Percentiles rank a stretch among this genome's conserved stretches.
Conservation (phyloP, 2,113 vertebrate species). For the Pomatostomus ruficeps region DNA sequence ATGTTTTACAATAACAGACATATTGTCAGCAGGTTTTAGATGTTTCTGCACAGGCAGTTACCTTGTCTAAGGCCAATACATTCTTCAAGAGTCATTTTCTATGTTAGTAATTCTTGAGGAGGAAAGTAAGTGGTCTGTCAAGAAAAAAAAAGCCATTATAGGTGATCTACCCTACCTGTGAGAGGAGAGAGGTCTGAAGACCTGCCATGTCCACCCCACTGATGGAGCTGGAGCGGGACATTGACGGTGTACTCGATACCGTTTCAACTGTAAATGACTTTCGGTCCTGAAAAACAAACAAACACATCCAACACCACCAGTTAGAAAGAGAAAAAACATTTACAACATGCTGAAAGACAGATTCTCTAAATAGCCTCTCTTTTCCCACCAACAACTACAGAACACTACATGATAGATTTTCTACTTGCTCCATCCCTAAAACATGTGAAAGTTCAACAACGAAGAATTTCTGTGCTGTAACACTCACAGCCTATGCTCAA, state of each 20-base stretch:
- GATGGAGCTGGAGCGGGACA: slow-evolving; percentile 93
- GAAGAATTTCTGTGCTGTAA: not conserved
- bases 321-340: not conserved
- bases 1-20: not conserved
- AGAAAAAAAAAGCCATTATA: not conserved
- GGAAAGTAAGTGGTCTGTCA: not conserved
- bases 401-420: not conserved
- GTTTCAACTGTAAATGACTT: slow-evolving; percentile 78
- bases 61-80: not conserved
- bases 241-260: slow-evolving; percentile 85
- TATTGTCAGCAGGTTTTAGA: not conserved
- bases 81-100: not conserved
- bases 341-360: not conserved
- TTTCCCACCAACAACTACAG: not conserved
- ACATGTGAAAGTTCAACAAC: not conserved
- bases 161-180: slow-evolving; percentile 76
- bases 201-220: slow-evolving; percentile 86
- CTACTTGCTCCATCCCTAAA: not conserved
- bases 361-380: not conserved
- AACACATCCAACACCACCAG: not conserved
- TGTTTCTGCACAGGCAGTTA: not conserved
- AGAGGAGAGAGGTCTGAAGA: slow-evolving; percentile 83
- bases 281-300: slow-evolving; percentile 77
- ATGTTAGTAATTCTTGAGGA: not conserved
- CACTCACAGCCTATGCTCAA: not conserved